Base-by-base conservation (phyloP, 2,113 vertebrate species). In the Verasper variegatus region DNA sequence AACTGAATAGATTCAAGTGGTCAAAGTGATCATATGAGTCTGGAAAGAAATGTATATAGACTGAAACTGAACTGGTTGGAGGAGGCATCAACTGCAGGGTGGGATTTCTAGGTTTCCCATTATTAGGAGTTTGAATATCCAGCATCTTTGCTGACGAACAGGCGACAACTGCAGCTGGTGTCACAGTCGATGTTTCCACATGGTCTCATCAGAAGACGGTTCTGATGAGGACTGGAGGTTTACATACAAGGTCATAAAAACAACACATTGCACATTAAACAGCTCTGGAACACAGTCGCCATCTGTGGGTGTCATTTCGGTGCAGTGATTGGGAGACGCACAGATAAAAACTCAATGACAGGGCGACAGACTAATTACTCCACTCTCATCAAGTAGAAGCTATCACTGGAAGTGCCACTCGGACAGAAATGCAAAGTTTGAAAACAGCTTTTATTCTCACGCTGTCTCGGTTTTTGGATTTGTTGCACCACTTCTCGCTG, bases 221-320 rank as follows among this genome's bases (percentile, higher is more conserved):
- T 31, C 26, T 71, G 60, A 56, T 71, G 56, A 76, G 24, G 13
- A 55, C 47, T 42, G 56, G 31, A 70, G 52, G 66, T 26, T 69
- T 42, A 63, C 23, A 74, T 58, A 68, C 63, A 31, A 71, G 62
- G 62, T 71, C 62, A 9, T 74, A 74, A 85, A 70, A 90, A 62
- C n/a, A 17, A 2, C 83, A 81, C 52, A 56, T 3, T 24, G 51
- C 61, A 37, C 67, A 83, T 80, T 83, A 78, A 73, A 52, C 69
- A 70, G 80, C 75, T 80, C 71, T 70, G 78, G 26, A 64, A 68
- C 65, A 71, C 74, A 74, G 68, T 59, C 65, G 55, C 79, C 81
- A 89, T 86, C 86, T 89, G 86, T 81, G 76, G 81, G 27, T 83
- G 83, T 86, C 83, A 75, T 82, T 78, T 77, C 69, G 62, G 60